Evolutionary conservation across 2,113 vertebrate genomes (phyloP), one percentile per base, ranked within the genome.

Genomic region (Antechinus flavipes): DNA sequence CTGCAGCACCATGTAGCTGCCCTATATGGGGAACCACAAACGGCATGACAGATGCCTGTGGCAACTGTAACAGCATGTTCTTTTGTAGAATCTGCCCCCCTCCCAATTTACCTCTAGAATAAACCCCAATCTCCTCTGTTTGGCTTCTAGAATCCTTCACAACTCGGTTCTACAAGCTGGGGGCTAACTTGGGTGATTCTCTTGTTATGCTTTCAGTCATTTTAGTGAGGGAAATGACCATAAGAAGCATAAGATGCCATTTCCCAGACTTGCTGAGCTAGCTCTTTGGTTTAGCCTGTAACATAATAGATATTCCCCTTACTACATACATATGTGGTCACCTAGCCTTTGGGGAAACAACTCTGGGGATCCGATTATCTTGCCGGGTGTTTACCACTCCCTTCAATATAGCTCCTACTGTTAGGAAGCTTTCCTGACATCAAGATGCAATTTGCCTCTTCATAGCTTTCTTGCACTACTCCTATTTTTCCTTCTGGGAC

Each of bases 181-280:
- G 47, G 94, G 42, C n/a, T 54, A 58, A 95, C 95, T 54, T 61
- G 92, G 22, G 10, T 90, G 84, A 91, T 92, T 52, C 61, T 89
- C 92, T 54, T 9, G 7, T 30, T 93, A 89, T 2, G 61, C 76
- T 12, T 2, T 19, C 8, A 93, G 8, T 89, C 30, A 95, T 91
- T 96, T 96, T 8, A 53, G 91, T 95, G 92, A 94, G 91, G 42
- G 2, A 95, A 90, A 14, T 89, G 93, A 52, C 3, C 35, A 76
- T 84, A 95, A 68, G 19, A 95, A 94, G 7, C 27, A 91, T 0
- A 92, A 23, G 0, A 11, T 91, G 25, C 1, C 53, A 68, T 90
- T 92, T 46, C 93, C 14, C 30, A 84, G n/a, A 84, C 42, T 84
- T 35, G 22, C 19, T n/a, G 16, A 84, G 68, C 16, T 76, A 19